These are phyloP conservation scores for Alexandromys fortis DNA, from an alignment of 2,113 vertebrate genomes.

Conservation along the genomic window DNA sequence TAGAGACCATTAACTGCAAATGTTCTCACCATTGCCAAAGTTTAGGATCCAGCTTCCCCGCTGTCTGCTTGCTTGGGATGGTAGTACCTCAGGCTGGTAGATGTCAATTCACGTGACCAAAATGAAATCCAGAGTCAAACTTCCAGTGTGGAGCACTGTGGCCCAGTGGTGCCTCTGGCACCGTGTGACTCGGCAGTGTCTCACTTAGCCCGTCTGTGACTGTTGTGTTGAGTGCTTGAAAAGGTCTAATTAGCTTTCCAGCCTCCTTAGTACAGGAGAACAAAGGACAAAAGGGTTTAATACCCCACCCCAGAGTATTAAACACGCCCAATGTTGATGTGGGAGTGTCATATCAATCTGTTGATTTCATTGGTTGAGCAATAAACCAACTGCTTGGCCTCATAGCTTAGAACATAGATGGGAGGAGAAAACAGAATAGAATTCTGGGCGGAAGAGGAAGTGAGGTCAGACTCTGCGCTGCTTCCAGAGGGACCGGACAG, in stretches of 20 bases:
- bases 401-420: too few species aligned
- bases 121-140: not conserved
- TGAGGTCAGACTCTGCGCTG: too few species aligned
- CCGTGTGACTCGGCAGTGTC: not conserved
- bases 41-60: not conserved
- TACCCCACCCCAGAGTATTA: not conserved
- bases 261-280: not conserved
- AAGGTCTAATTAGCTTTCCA: constrained; percentile 17
- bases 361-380: too few species aligned
- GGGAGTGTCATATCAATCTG: too few species aligned
- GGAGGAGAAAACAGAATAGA: too few species aligned
- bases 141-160: rapidly evolving
- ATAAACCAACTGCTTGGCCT: too few species aligned
- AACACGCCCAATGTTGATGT: not conserved
- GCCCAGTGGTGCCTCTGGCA: not conserved
- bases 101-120: not conserved
- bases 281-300: not conserved
- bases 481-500: too few species aligned
- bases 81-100: not conserved
- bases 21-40: not conserved
- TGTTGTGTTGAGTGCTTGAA: not conserved
- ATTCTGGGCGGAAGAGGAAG: too few species aligned
- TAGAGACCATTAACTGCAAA: not conserved
- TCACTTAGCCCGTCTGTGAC: too few species aligned
- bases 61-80: not conserved